phyloP scores from a whole-genome alignment of 2,797 vertebrate genomes.

The Dendrocincla tyrannina region DNA sequence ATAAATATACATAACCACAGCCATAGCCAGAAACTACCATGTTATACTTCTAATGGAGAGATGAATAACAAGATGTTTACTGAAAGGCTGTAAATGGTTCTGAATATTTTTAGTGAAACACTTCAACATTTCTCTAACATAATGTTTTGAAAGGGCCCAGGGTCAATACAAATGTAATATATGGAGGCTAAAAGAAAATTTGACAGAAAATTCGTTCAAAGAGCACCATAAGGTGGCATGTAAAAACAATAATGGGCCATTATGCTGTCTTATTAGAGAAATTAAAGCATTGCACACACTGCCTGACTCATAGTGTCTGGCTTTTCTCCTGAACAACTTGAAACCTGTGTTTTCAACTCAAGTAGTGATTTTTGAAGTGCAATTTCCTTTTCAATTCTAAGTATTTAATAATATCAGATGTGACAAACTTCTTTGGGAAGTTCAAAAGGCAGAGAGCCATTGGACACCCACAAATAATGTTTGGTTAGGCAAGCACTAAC shows the following conservation, averaged over 20 bases:
- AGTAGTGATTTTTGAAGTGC: constrained; percentile 15
- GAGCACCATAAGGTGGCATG: constrained; percentile 74
- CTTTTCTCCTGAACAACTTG: constrained; percentile 61
- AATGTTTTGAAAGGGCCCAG: constrained; percentile 68
- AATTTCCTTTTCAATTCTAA: not conserved
- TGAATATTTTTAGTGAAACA: constrained; percentile 64
- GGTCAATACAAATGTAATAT: constrained; percentile 81
- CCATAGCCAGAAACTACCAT: not conserved
- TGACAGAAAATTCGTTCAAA: constrained; percentile 78
- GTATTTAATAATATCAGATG: not conserved
- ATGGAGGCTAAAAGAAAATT: constrained; percentile 74
- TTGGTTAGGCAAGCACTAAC: not conserved
- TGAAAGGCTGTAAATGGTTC: constrained; percentile 67
- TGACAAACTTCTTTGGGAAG: not conserved
- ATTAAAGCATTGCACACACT: constrained; percentile 69
- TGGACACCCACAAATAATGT: not conserved
- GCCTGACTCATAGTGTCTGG: constrained; percentile 67
- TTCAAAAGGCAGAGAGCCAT: not conserved
- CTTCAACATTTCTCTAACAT: constrained; percentile 69
- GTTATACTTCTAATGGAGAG: constrained; percentile 39
- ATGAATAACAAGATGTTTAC: constrained; percentile 59
- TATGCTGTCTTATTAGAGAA: constrained; percentile 77
- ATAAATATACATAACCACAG: not conserved
- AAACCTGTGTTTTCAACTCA: constrained; percentile 53
- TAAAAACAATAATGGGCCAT: constrained; percentile 79